Base-by-base conservation (phyloP, 2,113 vertebrate genomes). In the Cyprinodon tularosa region DNA sequence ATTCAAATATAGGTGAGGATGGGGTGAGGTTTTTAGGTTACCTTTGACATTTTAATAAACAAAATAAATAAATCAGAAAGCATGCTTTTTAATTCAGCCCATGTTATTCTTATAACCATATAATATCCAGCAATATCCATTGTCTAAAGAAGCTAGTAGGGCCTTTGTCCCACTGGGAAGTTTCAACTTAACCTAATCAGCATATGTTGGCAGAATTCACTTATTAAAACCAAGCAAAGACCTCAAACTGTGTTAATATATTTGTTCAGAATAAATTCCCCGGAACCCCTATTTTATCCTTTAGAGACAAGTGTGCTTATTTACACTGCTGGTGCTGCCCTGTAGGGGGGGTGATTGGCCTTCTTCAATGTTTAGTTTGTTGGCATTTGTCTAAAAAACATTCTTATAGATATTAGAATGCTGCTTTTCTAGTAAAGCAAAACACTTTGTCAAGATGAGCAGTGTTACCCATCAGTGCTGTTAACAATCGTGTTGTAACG, bases 311-410 rank as follows among this genome's bases (percentile, higher is more conserved):
- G 40, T 12, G 3, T n/a, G 20, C 61, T 44, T 12, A 22, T 13
- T 10, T 66, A 39, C 4, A n/a, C n/a, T 4, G 8, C 12, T 7
- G 11, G 12, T 66, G 22, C 10, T 47, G 64, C 42, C 42, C 64
- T 66, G 42, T 66, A 47, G n/a, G 64, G 15, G 63, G 64, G n/a
- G 64, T 66, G 64, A 66, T 45, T 66, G 64, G 64, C 13, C 64
- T 66, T 66, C 7, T 22, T 22, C 29, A 40, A 47, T 13, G n/a
- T 66, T 47, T 29, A 47, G 13, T 3, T 66, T 42, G 22, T 20
- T 66, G 38, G 42, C 7, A 39, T 22, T n/a, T 29, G 42, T 44
- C 64, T 29, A 13, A 44, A 12, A 14, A 44, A 20, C 42, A 29
- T 29, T 20, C 12, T 1, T 13, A 22, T 22, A n/a, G 29, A 29